Evolutionary conservation across 2,797 vertebrate species (phyloP).

Genomic region (Ceryle rudis): DNA sequence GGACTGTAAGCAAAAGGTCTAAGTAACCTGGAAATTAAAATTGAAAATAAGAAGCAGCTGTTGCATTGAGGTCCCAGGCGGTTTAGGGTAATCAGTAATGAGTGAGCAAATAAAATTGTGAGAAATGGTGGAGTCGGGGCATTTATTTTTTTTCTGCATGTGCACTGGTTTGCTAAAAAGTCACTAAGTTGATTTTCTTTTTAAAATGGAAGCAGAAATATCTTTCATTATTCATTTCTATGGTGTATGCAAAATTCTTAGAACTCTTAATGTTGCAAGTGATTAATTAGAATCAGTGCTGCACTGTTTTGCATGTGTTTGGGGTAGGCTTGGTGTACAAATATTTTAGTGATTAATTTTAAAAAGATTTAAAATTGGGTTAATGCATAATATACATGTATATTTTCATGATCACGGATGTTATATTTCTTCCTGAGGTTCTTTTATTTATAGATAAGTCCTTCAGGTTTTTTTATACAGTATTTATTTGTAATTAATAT

Average conservation of each 20-base stretch:
- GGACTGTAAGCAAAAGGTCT: not conserved
- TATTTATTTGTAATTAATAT: not conserved
- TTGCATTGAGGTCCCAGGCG: not conserved
- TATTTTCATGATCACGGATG: not conserved
- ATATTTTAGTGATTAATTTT: not conserved
- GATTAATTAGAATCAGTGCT: not conserved
- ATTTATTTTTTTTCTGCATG: not conserved
- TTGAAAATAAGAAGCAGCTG: not conserved
- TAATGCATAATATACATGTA: not conserved
- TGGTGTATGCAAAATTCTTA: not conserved
- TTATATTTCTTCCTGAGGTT: not conserved
- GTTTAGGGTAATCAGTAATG: not conserved
- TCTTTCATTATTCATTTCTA: not conserved
- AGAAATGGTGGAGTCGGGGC: not conserved
- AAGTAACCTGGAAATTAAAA: conserved; percentile 21
- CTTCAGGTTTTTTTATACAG: rapidly evolving
- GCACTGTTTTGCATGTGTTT: not conserved
- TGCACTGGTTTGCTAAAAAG: not conserved
- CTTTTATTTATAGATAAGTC: not conserved
- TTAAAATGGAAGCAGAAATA: not conserved
- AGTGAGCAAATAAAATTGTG: not conserved
- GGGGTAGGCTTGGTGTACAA: not conserved
- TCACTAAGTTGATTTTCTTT: not conserved
- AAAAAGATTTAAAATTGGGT: not conserved
- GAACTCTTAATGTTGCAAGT: not conserved